Evolutionary conservation across 2,888 invertebrate genomes (phyloP), one percentile per base, ranked within the genome.

Genomic region (Sycophila texana): DNA sequence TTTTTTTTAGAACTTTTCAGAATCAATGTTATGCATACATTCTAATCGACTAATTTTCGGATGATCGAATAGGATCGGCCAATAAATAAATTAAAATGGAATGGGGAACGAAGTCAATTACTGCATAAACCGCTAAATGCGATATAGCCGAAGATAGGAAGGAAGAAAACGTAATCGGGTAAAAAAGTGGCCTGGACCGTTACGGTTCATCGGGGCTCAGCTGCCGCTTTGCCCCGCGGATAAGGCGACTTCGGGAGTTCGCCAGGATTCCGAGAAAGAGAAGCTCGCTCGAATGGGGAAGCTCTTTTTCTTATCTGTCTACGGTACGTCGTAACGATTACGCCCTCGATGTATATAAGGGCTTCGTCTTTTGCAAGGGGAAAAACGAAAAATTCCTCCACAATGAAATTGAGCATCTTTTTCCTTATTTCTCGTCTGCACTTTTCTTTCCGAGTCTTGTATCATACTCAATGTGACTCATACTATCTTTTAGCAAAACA

Each of bases 291-390:
- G 83, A 80, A 78, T 5, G 55, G 77, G 82, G 76, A 76, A 82
- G 83, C 79, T 85, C 83, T 84, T 84, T 85, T 84, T 86, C 86
- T 87, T 87, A 87, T 87, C 87, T 86, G 83, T 85, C 85, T 84
- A 84, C 82, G 82, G 77, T 83, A 85, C 85, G 84, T 87, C 86
- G 85, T 87, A 86, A 88, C 87, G 87, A 87, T 87, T 87, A 88
- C 86, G 83, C 80, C 84, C 82, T 85, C 83, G 81, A 84, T 83
- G 82, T 84, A 85, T 86, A 85, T 85, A 84, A 77, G 26, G 76
- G 22, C 55, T 55, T 63, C 26, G 51, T 49, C 66, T 57, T 39
- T 16, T 18, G n/a, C 51, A 4, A 71, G 18, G 70, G 68, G 58
- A 55, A 80, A 78, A 72, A 72, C 51, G 74, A 80, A 80, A 66